Evolutionary conservation across 2,888 invertebrate species (phyloP), one percentile per base, ranked within the genome.

Genomic region (Cataglyphis livida): DNA sequence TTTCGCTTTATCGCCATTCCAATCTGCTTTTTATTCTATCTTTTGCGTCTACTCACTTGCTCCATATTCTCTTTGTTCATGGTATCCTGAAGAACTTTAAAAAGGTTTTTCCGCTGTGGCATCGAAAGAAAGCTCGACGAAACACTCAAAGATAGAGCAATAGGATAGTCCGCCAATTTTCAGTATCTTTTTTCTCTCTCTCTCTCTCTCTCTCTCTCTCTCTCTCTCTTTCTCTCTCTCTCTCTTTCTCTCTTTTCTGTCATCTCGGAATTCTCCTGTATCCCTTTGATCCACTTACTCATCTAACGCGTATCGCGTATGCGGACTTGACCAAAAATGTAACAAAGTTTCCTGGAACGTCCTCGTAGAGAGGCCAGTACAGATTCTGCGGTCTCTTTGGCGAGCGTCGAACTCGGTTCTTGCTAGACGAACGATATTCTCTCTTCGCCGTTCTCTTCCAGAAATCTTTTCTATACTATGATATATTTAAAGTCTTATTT

Each of bases 341-440:
- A 93, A 93, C 94, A 93, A 94, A 94, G 92, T 94, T 94, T 91
- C 86, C 82, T 84, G 84, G 86, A 91, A 91, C 88, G 89, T 90
- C 89, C 88, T 83, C 87, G 86, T 86, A 88, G 84, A 89, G 85
- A 91, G 90, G 85, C 87, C 87, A 86, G 88, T 87, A 88, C 92
- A 93, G 93, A 93, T 94, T 94, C 92, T 92, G 94, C 91, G 93
- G 93, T 93, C 92, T 90, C 92, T 93, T 94, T 94, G 93, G 90
- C 87, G 86, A 74, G 83, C 89, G 89, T 88, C 90, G 90, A 90
- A 90, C 89, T 79, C 86, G 79, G 90, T 92, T 91, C 91, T 91
- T 90, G 88, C 87, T 81, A 81, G 87, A 82, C 84, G 84, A 86
- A 84, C 86, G 85, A 90, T 86, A 84, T 90, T 82, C 76, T 81